Conservation (phyloP, 2,113 vertebrate genomes). For the Macrotis lagotis region DNA sequence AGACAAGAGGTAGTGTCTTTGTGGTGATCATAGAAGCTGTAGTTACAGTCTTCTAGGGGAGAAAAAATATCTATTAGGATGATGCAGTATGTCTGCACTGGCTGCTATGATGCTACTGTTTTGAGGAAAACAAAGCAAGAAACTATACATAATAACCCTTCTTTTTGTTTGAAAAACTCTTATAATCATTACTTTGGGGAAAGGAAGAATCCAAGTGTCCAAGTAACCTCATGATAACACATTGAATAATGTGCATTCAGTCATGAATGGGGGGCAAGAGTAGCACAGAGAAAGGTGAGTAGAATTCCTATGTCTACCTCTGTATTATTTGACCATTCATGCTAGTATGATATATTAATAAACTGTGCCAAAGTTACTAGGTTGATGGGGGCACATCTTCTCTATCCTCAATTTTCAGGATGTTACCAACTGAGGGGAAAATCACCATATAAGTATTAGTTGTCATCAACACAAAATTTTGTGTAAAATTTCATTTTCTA, state of each 20-base stretch:
- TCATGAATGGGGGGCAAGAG: background rate
- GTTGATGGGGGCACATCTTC: conserved; percentile 12
- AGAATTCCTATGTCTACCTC: conserved; percentile 44
- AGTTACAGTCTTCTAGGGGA: conserved; percentile 93
- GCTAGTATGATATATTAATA: conserved; percentile 25
- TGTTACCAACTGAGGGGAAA: conserved; percentile 46
- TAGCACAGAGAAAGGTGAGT: background rate
- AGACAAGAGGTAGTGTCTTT: conserved; percentile 99
- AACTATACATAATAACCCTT: conserved; percentile 54
- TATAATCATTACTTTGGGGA: background rate
- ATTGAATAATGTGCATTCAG: conserved; percentile 28
- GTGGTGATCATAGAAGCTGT: conserved; percentile 96
- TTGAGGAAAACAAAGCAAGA: conserved; percentile 72
- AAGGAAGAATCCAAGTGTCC: conserved; percentile 48
- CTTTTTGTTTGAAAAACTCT: conserved; percentile 31
- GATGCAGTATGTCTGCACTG: conserved; percentile 65
- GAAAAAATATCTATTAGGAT: conserved; percentile 82
- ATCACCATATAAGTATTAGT: conserved; percentile 11
- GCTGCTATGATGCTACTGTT: conserved; percentile 65
- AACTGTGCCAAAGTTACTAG: conserved; percentile 29
- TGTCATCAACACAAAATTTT: conserved; percentile 32
- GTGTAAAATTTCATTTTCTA: conserved; percentile 33
- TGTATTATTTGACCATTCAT: background rate
- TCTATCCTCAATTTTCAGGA: conserved; percentile 24
- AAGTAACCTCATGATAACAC: conserved; percentile 48